Conservation (phyloP, 2,888 invertebrate species). For the Adela reaumurella region DNA sequence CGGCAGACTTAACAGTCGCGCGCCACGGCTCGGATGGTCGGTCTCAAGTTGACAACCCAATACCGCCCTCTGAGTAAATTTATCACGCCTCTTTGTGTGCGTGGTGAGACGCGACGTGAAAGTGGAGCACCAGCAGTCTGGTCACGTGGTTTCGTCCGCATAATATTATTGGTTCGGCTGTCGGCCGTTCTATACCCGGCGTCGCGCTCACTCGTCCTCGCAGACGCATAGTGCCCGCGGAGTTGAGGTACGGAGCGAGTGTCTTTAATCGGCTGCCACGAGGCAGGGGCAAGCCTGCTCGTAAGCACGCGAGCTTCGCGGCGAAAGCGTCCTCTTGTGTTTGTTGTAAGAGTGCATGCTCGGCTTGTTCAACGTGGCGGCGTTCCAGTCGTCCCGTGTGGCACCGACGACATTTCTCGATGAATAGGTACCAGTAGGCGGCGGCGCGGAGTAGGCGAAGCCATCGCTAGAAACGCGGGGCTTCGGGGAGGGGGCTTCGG, state of each 20-base stretch:
- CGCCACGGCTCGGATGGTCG: background rate
- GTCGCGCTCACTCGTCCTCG: background rate
- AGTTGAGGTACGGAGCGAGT: background rate
- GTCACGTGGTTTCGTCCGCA: conserved; percentile 6
- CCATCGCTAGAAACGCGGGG: too few relatives aligned
- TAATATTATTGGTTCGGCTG: conserved; percentile 8
- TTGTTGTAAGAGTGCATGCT: too few relatives aligned
- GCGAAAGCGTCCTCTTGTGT: too few relatives aligned
- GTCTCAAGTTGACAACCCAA: background rate
- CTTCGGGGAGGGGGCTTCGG: too few relatives aligned
- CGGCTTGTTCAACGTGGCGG: too few relatives aligned
- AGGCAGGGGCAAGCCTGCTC: too few relatives aligned
- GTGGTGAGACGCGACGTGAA: conserved; percentile 1
- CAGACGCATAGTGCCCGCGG: conserved; percentile 1
- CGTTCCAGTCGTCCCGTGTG: too few relatives aligned
- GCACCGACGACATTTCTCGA: too few relatives aligned
- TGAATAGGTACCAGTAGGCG: too few relatives aligned
- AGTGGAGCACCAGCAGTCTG: background rate
- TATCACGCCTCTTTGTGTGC: background rate
- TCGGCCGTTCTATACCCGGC: background rate
- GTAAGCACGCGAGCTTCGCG: background rate
- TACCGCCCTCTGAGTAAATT: background rate
- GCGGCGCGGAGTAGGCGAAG: too few relatives aligned
- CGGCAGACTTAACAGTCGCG: background rate
- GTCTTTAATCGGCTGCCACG: background rate